phyloP scores from a whole-genome alignment of 1,140 invertebrate genomes.

The Polypedilum pembai region DNA sequence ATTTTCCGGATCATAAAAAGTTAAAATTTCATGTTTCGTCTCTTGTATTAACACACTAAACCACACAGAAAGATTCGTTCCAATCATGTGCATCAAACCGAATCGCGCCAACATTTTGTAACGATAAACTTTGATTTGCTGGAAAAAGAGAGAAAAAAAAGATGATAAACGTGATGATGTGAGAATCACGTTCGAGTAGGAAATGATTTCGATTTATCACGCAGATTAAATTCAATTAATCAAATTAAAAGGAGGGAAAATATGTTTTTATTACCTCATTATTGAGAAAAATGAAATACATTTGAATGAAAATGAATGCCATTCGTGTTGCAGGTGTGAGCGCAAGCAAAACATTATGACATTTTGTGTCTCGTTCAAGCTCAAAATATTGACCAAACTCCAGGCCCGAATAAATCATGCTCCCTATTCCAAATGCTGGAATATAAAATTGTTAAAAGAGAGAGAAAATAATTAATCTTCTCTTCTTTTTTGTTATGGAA shows the following conservation, averaged over 20 bases:
- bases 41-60: constrained; percentile 85
- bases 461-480: constrained; percentile 7
- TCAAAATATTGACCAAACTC: constrained; percentile 93
- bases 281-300: constrained; percentile 94
- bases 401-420: constrained; percentile 89
- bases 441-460: constrained; percentile 29
- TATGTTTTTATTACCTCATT: constrained; percentile 58
- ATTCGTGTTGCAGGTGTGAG: constrained; percentile 80
- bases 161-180: background rate
- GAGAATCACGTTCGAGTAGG: background rate
- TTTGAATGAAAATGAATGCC: constrained; percentile 90
- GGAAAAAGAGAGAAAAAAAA: constrained; percentile 37
- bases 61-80: constrained; percentile 90
- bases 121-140: constrained; percentile 83
- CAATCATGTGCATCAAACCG: constrained; percentile 93
- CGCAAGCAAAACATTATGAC: constrained; percentile 77
- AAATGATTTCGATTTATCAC: background rate
- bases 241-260: background rate
- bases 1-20: constrained; percentile 80
- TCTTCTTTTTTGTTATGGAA: background rate
- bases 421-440: constrained; percentile 85
- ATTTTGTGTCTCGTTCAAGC: constrained; percentile 71
- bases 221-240: background rate
- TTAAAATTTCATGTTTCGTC: constrained; percentile 87
- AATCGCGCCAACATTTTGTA: constrained; percentile 80